Evolutionary conservation across 2,888 invertebrate genomes (phyloP), one percentile per base, ranked within the genome.

Genomic region (Meta bourneti): DNA sequence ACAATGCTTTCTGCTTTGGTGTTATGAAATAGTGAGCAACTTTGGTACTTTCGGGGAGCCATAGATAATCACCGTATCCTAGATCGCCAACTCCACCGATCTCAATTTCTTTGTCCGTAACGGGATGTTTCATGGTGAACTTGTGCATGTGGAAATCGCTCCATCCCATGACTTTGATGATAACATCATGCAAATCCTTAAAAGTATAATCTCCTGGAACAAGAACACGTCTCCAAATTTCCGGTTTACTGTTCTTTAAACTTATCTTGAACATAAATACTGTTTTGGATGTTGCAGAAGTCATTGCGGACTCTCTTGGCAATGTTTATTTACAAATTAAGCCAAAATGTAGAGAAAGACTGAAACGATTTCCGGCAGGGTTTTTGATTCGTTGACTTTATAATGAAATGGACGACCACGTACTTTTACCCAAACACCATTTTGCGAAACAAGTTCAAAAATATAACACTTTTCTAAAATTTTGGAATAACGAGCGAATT

Each of bases 181-280:
- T 83, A 52, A 70, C 89, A 9, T 20, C 75, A 78, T 89, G 83
- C 5, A 89, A 61, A 16, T 89, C 69, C 13, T 69, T 34, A 49
- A 89, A 89, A 69, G 20, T 83, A 34, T 75, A 82, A 54, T 77
- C 16, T 1, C 52, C 70, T 19, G 89, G 83, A 8, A 89, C 83
- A 48, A 82, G 82, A 52, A 89, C 82, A 8, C 89, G 89, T 6
- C 89, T 82, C 89, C 89, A 89, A 51, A 89, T 83, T 13, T 51
- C 16, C 49, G 89, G 82, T 77, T 82, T 74, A 8, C 72, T 83
- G 0, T 19, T 7, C 20, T 82, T 77, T 52, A 89, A 69, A 13
- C 82, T 75, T 49, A 89, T 89, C n/a, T 83, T 89, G 20, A 89
- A 77, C 49, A 82, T 82, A 77, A 19, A 89, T 48, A 89, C 34